A percentile compares a stretch with the other conserved stretches of the same genome.
Evolutionary conservation across 2,888 invertebrate genomes (phyloP).

Genomic region (Leuctra nigra): DNA sequence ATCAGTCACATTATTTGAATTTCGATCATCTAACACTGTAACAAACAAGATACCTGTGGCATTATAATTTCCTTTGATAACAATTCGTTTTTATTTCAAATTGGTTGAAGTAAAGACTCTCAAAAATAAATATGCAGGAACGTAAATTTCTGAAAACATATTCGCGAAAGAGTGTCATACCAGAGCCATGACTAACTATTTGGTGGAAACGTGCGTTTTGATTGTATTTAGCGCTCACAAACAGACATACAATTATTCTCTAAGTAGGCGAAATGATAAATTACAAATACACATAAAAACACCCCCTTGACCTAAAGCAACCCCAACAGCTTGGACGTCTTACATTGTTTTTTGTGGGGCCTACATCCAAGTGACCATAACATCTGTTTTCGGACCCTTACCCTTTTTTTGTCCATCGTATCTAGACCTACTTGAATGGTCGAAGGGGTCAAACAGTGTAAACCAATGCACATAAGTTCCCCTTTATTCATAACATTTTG

Average conservation of each 20-base stretch:
- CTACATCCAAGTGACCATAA: conserved; percentile 15
- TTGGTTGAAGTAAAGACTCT: no score
- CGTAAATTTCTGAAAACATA: no score
- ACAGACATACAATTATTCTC: no score
- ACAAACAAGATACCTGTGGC: no score
- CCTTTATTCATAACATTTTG: conserved; percentile 12
- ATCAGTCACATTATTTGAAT: not conserved
- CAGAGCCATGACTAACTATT: no score
- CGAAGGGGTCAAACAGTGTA: conserved; percentile 5
- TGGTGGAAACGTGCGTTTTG: no score
- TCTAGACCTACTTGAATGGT: not conserved
- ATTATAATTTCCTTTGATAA: no score
- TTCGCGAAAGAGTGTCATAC: no score
- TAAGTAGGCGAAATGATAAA: no score
- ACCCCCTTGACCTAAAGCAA: not conserved
- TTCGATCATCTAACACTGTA: not conserved
- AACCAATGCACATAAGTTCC: not conserved
- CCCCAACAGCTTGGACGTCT: conserved; percentile 13
- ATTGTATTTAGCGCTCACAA: no score
- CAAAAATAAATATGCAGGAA: no score
- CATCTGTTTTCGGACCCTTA: conserved; percentile 13
- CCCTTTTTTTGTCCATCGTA: conserved; percentile 9
- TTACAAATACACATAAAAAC: not conserved
- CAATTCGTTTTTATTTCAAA: no score
- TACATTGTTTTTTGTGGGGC: conserved; percentile 8